phyloP scores from a whole-genome alignment of 2,888 invertebrate genomes.

The Flabesymbios commensalis region DNA sequence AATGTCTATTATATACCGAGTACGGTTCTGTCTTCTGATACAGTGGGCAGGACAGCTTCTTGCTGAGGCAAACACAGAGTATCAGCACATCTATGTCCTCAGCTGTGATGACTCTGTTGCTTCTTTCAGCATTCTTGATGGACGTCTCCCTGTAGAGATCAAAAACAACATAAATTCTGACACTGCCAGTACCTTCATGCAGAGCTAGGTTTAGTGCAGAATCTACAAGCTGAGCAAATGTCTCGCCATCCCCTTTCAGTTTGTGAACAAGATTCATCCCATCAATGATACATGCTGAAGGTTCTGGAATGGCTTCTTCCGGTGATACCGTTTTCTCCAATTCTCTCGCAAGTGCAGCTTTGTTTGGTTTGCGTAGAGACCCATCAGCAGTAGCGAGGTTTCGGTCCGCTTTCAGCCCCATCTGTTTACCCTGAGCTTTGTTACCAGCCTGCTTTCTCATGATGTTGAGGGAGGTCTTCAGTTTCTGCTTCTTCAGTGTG shows the following conservation, averaged over 20 bases:
- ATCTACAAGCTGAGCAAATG: conserved; percentile 22
- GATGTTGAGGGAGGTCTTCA: too few relatives aligned
- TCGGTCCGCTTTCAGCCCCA: too few relatives aligned
- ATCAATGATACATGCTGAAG: conserved; percentile 25
- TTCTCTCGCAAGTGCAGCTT: conserved; percentile 23
- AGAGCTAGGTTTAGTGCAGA: conserved; percentile 11
- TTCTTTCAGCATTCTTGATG: conserved; percentile 26
- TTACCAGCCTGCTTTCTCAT: too few relatives aligned
- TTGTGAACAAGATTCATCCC: conserved; percentile 28
- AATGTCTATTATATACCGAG: neutral
- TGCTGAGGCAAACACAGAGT: neutral
- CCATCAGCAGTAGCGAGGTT: conserved; percentile 24
- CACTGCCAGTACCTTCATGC: conserved; percentile 12
- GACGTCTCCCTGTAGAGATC: conserved; percentile 26
- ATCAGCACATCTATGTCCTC: neutral
- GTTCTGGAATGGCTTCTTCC: conserved; percentile 20
- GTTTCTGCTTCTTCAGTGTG: too few relatives aligned
- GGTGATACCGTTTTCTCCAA: conserved; percentile 14
- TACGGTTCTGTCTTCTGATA: neutral
- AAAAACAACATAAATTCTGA: conserved; percentile 29
- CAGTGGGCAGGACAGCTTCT: neutral
- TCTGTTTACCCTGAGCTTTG: too few relatives aligned
- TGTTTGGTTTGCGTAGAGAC: conserved; percentile 24
- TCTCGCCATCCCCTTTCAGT: conserved; percentile 18
- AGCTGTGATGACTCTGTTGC: neutral